Evolutionary conservation across 2,797 vertebrate genomes (phyloP), one percentile per base, ranked within the genome.

Genomic region (Poecile montanus): DNA sequence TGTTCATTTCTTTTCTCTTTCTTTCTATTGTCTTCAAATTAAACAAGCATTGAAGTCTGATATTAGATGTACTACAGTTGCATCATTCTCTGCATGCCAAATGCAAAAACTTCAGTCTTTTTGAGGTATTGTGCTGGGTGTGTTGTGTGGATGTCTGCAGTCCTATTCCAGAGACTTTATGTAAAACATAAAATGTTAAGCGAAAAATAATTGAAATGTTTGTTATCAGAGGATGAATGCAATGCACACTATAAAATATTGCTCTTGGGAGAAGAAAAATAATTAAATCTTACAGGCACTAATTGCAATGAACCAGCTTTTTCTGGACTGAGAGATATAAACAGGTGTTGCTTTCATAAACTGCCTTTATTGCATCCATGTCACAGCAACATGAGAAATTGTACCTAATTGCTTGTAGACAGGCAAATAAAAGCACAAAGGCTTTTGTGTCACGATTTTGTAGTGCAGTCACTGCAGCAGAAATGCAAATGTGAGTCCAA

Each of bases 291-390:
- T 44, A 7, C 16, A 84, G 72, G 45, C 72, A 30, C 4, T 70
- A 19, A 16, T 74, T 83, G 32, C 50, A 63, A 1, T 48, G 71
- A 47, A 38, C 44, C 53, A 36, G 6, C 60, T 76, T 14, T 73
- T 85, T 77, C 20, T 65, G 63, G 13, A n/a, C 54, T 30, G 65
- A 83, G 42, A 57, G 14, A 17, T 13, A 27, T 27, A 58, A 70
- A 84, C 73, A 91, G 73, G 26, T 87, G 66, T 62, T 93, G 54
- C 76, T 94, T 92, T 89, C 38, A 36, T 62, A 47, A 77, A 47
- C 45, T 57, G 9, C 53, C 10, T 72, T 38, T 29, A 16, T 58
- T 77, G 72, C 40, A 11, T 67, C 48, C 11, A 13, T 62, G 51
- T 73, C 79, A 82, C 80, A 68, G 71, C 38, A 85, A 50, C 27